A percentile compares a stretch with the other conserved stretches of the same genome.
Conservation (phyloP, 1,140 invertebrate genomes). For the Penaeus indicus region DNA sequence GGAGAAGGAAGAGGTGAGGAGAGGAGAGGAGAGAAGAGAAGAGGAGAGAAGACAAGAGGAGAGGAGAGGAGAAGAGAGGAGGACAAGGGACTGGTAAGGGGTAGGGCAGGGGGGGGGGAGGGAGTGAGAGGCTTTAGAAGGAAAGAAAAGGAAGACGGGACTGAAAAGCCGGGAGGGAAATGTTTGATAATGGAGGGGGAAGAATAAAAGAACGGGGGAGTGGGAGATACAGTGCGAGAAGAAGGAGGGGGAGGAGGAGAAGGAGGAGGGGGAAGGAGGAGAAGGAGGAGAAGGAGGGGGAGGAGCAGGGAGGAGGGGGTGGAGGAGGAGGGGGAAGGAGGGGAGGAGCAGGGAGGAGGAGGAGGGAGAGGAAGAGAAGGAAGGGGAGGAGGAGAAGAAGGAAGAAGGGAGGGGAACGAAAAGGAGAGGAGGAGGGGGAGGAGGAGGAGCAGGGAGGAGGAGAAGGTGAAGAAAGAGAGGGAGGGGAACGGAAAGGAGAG, state of each 20-base stretch:
- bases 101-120: neutral
- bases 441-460: neutral
- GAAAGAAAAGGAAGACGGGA: too few species aligned
- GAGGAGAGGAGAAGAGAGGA: neutral
- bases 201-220: too few species aligned
- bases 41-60: neutral
- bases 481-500: neutral
- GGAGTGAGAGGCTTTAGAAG: neutral
- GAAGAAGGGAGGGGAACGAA: neutral
- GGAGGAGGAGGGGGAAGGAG: neutral
- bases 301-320: neutral
- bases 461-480: neutral
- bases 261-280: too few species aligned
- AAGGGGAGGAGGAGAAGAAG: too few species aligned
- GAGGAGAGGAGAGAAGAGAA: neutral
- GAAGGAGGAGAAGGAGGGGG: too few species aligned
- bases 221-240: too few species aligned
- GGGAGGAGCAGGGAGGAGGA: too few species aligned
- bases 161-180: too few species aligned
- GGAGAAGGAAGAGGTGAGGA: neutral
- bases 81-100: neutral
- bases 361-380: neutral
- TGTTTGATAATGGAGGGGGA: too few species aligned
- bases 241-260: too few species aligned
- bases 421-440: neutral